A percentile compares a stretch with the other conserved stretches of the same genome.
Conservation (phyloP, 2,888 invertebrate species). For the Meiosimyza decipiens region DNA sequence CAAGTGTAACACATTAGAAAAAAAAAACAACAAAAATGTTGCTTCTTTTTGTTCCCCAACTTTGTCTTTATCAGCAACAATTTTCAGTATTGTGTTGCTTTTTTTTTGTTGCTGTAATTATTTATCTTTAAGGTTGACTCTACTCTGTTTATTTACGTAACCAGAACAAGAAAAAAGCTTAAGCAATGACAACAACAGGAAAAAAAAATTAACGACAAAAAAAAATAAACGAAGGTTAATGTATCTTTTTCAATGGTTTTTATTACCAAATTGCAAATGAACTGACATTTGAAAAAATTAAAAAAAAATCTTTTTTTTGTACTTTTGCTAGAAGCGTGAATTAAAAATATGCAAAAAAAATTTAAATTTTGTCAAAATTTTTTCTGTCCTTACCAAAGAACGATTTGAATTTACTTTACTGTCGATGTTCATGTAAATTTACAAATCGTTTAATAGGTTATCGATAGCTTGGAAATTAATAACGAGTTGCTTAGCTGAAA, state of each 20-base stretch:
- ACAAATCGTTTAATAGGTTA: too few relatives aligned
- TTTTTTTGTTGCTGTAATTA: background rate
- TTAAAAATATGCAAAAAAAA: too few relatives aligned
- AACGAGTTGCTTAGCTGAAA: too few relatives aligned
- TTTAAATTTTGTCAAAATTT: too few relatives aligned
- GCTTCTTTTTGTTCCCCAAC: background rate
- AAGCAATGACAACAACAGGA: background rate
- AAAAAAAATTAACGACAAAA: background rate
- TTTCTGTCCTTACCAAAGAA: too few relatives aligned
- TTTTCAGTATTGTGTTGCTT: background rate
- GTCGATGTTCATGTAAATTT: too few relatives aligned
- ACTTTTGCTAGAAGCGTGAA: too few relatives aligned
- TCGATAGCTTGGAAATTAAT: too few relatives aligned
- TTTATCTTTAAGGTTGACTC: background rate
- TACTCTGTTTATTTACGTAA: background rate
- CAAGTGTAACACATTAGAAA: background rate
- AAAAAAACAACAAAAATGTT: background rate
- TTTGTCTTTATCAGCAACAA: constrained; percentile 16
- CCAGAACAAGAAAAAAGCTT: constrained; percentile 2
- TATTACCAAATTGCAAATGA: constrained; percentile 12
- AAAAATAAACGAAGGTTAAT: constrained; percentile 18
- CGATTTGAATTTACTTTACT: too few relatives aligned
- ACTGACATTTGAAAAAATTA: background rate
- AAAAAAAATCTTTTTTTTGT: too few relatives aligned
- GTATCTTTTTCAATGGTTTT: constrained; percentile 15